Evolutionary conservation across 2,888 invertebrate species (phyloP).

Genomic region (Andrena hattorfiana): DNA sequence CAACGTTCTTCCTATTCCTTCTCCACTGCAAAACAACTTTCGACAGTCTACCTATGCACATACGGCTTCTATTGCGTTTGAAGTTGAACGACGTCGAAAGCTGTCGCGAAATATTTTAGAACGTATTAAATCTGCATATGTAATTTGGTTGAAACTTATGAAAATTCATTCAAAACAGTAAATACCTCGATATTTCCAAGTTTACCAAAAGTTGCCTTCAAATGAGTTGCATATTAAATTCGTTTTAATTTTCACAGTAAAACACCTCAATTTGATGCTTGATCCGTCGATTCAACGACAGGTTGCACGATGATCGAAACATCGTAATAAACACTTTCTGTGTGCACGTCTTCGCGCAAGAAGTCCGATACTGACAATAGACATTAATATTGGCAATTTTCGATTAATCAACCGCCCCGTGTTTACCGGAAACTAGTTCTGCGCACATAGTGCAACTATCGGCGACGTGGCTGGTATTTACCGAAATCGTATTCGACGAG

Average conservation of each 20-base stretch:
- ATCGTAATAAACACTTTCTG: neutral
- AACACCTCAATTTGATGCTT: neutral
- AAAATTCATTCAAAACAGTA: no score
- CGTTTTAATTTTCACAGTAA: no score
- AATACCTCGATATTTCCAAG: no score
- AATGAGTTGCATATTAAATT: no score
- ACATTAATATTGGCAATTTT: constrained; percentile 63
- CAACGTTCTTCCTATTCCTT: constrained; percentile 2
- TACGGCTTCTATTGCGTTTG: no score
- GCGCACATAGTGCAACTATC: constrained; percentile 59
- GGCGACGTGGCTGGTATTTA: constrained; percentile 61
- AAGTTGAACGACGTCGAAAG: no score
- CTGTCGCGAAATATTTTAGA: no score
- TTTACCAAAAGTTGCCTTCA: no score
- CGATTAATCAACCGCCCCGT: constrained; percentile 58
- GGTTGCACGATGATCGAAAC: neutral
- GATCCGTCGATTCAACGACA: neutral
- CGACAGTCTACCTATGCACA: neutral
- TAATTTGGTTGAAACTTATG: no score
- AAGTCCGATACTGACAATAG: constrained; percentile 57
- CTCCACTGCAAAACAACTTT: neutral
- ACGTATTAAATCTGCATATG: no score
- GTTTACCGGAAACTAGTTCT: constrained; percentile 65
- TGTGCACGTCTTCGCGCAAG: constrained; percentile 14
- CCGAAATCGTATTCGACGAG: constrained; percentile 68